Evolutionary conservation across 2,888 invertebrate genomes (phyloP).

Genomic region (Stenoptilia bipunctidactyla): DNA sequence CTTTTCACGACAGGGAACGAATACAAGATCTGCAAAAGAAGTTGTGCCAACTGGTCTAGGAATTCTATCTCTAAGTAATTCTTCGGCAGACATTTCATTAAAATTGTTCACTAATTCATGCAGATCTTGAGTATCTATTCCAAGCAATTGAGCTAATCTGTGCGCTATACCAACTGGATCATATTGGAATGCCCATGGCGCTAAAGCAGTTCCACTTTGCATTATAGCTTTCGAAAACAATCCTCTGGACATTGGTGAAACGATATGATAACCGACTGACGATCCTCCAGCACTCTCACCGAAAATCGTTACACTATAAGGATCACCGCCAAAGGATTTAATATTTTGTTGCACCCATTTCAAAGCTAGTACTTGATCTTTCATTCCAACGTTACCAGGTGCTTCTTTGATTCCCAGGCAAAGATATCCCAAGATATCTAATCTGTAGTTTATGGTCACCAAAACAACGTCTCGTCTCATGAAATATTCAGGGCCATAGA

Average conservation of each 20-base stretch:
- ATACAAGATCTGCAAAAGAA: conserved; percentile 40
- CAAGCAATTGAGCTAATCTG: conserved; percentile 35
- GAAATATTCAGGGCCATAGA: conserved; percentile 36
- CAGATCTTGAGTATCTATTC: conserved; percentile 31
- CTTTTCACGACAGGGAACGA: conserved; percentile 52
- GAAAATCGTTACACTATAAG: conserved; percentile 47
- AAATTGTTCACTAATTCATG: conserved; percentile 36
- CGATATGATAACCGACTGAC: conserved; percentile 42
- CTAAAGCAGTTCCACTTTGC: conserved; percentile 53
- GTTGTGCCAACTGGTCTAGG: conserved; percentile 43
- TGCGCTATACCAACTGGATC: conserved; percentile 43
- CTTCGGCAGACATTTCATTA: conserved; percentile 24
- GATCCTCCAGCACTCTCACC: conserved; percentile 61
- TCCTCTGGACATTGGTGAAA: conserved; percentile 50
- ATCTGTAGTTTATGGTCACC: conserved; percentile 39
- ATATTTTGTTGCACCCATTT: conserved; percentile 50
- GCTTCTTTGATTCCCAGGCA: conserved; percentile 51
- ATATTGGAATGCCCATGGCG: conserved; percentile 49
- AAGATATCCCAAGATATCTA: conserved; percentile 51
- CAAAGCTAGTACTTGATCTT: conserved; percentile 51
- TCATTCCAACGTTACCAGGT: conserved; percentile 50
- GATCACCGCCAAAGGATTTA: conserved; percentile 46
- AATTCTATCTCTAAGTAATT: conserved; percentile 35
- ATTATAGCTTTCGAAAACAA: conserved; percentile 49
- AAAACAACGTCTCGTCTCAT: conserved; percentile 28